phyloP scores from a whole-genome alignment of 2,797 vertebrate species.

The Echeneis naucrates region DNA sequence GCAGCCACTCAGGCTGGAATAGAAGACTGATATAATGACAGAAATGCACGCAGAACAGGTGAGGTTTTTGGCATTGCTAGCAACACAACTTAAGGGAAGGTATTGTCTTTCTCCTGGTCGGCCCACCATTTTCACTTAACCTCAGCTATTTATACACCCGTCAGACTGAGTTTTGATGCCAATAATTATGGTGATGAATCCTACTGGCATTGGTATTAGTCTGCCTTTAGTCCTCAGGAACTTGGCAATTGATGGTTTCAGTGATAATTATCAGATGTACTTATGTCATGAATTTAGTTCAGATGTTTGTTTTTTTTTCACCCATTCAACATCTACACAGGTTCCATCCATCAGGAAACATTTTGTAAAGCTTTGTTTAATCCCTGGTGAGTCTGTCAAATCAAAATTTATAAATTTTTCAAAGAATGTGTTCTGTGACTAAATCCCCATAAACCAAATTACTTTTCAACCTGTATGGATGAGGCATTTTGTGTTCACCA shows the following conservation, averaged over 20 bases:
- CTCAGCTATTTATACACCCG: neutral
- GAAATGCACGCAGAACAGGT: slow-evolving; percentile 16
- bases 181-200: neutral
- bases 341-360: no score
- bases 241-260: neutral
- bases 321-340: no score
- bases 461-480: no score
- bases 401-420: no score
- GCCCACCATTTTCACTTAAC: neutral
- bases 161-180: neutral
- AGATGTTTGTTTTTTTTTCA: neutral
- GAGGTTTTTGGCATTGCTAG: neutral
- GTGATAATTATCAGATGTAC: neutral
- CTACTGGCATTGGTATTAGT: neutral
- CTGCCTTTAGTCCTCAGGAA: neutral
- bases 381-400: neutral
- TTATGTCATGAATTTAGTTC: neutral
- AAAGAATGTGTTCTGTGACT: no score
- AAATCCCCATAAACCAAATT: no score
- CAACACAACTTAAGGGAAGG: neutral
- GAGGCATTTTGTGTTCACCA: no score
- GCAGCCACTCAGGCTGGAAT: slow-evolving; percentile 40
- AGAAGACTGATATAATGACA: slow-evolving; percentile 53
- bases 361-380: neutral
- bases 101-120: neutral